Evolutionary conservation across 1,140 invertebrate species (phyloP).

Genomic region (Bombyx mandarina): DNA sequence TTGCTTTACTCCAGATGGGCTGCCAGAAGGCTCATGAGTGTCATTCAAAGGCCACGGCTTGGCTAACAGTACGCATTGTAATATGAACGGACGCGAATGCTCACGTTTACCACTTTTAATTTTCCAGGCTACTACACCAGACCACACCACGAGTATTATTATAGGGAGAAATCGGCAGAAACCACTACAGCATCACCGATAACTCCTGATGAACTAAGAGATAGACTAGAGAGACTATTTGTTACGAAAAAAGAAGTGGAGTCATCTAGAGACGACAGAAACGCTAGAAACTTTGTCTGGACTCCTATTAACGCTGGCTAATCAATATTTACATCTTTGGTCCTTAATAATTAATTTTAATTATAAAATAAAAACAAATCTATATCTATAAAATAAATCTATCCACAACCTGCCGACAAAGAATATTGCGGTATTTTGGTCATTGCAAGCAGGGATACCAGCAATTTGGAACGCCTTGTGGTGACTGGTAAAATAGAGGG

Average conservation of each 20-base stretch:
- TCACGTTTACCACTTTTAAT: not conserved
- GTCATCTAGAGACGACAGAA: slow-evolving; percentile 33
- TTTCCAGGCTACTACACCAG: slow-evolving; percentile 45
- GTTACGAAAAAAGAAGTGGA: slow-evolving; percentile 50
- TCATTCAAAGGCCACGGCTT: not conserved
- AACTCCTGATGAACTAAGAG: slow-evolving; percentile 57
- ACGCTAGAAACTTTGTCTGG: slow-evolving; percentile 71
- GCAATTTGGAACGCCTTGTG: no score
- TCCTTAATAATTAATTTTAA: not conserved
- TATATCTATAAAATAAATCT: not conserved
- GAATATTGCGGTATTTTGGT: no score
- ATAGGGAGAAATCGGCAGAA: slow-evolving; percentile 45
- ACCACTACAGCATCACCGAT: slow-evolving; percentile 46
- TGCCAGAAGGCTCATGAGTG: no score
- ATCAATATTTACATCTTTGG: not conserved
- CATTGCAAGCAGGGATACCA: no score
- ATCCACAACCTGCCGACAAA: not conserved
- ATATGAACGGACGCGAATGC: not conserved
- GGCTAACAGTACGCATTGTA: not conserved
- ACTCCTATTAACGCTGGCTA: slow-evolving; percentile 49
- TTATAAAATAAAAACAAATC: not conserved
- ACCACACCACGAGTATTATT: slow-evolving; percentile 45
- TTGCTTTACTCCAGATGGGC: no score
- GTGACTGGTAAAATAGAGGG: no score
- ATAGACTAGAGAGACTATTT: slow-evolving; percentile 60